Base-by-base conservation (phyloP, 1,140 invertebrate genomes). In the Drosophila parabipectinata region DNA sequence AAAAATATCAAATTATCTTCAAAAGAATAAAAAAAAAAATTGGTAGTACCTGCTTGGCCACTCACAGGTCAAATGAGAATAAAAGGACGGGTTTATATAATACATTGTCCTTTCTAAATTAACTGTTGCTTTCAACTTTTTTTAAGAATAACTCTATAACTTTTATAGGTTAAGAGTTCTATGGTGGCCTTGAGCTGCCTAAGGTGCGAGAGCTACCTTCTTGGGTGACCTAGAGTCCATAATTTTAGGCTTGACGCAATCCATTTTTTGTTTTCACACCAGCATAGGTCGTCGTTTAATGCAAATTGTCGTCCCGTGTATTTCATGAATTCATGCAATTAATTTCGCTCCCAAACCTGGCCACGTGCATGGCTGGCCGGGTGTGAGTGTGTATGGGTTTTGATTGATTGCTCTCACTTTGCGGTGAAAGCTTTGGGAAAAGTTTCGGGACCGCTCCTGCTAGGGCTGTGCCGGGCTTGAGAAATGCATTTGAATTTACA, bases 401-500 rank as follows among this genome's bases (percentile, higher is more conserved):
- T 87, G 82, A 87, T 87, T 88, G 82, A 87, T 87, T 88, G 82
- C 74, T 82, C 85, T 87, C 83, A 87, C 82, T 87, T 87, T 88
- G 82, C 71, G 83, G 81, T 88, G 68, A 85, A 59, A 74, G 78
- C 82, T 69, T 71, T 62, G 62, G 60, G 73, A 47, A 61, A 67
- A 77, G 24, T 55, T 69, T 64, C n/a, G 44, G 24, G 21, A 32
- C 41, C 24, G n/a, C 18, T 63, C 48, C 45, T 60, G 53, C 58
- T 24, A 44, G 63, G 37, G 30, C 52, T 39, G 18, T 37, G 5
- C 39, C 52, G 74, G 45, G 71, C 52, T 45, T 68, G 78, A 87
- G 74, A 88, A 87, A 87, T 87, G 83, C 82, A 87, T 88, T 87
- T 87, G 75, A 87, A 87, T 88, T 87, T 87, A 87, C 82, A 85